These are phyloP conservation scores for Drosophila miranda DNA, from an alignment of 1,140 invertebrate genomes.

Conservation along the genomic window DNA sequence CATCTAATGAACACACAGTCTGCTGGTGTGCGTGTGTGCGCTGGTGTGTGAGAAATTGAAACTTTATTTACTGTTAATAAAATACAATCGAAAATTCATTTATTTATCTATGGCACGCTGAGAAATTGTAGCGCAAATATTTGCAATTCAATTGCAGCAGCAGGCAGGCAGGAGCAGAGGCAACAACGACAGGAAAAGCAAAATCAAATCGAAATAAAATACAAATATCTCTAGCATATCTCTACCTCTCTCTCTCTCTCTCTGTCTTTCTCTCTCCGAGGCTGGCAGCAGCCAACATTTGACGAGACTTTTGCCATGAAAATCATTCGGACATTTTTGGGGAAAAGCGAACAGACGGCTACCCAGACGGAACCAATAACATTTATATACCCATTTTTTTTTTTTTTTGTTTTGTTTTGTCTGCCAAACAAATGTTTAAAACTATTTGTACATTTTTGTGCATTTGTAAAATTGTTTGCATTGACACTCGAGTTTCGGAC, in stretches of 20 bases:
- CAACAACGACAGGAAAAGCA: constrained; percentile 9
- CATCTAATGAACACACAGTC: constrained; percentile 31
- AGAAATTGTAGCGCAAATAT: constrained; percentile 66
- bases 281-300: neutral
- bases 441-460: constrained; percentile 19
- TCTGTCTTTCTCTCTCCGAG: neutral
- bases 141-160: constrained; percentile 73
- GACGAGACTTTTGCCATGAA: constrained; percentile 43
- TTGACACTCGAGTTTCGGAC: constrained; percentile 23
- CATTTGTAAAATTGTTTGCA: constrained; percentile 4
- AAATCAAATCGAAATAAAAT: constrained; percentile 51
- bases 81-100: constrained; percentile 64
- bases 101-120: constrained; percentile 54
- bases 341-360: constrained; percentile 13
- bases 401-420: constrained; percentile 8
- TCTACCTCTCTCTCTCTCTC: constrained; percentile 8
- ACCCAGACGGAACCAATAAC: constrained; percentile 17
- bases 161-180: constrained; percentile 13
- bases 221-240: constrained; percentile 40
- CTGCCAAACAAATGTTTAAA: constrained; percentile 34
- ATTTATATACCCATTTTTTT: constrained; percentile 24
- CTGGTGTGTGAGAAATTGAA: constrained; percentile 61
- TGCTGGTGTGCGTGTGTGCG: constrained; percentile 7
- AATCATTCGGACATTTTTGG: constrained; percentile 62
- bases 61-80: constrained; percentile 64